Conservation (phyloP, 1,140 invertebrate species). For the Drosophila pseudoobscura region DNA sequence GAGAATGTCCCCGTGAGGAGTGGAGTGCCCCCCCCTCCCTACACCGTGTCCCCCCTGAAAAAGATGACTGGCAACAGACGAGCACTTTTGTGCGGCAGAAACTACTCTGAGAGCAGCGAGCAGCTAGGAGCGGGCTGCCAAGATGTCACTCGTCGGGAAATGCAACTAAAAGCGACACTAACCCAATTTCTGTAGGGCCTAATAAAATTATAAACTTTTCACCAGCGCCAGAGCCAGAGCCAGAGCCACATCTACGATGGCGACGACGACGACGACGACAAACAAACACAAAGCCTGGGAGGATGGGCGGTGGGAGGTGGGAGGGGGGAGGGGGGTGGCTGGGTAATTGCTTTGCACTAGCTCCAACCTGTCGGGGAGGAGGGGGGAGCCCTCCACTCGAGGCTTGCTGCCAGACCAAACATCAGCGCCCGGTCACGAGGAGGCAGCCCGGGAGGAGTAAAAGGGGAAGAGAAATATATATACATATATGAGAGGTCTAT, state of each 20-base stretch:
- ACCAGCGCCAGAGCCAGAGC: slow-evolving; percentile 18
- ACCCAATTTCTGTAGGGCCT: slow-evolving; percentile 72
- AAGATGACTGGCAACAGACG: slow-evolving; percentile 41
- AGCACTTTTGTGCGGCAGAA: slow-evolving; percentile 9
- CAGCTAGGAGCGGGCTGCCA: slow-evolving; percentile 25
- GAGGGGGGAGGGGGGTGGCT: slow-evolving; percentile 1
- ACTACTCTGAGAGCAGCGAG: slow-evolving; percentile 37
- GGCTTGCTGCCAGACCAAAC: slow-evolving; percentile 23
- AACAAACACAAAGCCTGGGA: slow-evolving; percentile 27
- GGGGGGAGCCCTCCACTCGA: slow-evolving; percentile 12
- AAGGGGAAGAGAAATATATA: not conserved
- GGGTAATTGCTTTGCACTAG: slow-evolving; percentile 52
- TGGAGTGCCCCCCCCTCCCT: too few species aligned
- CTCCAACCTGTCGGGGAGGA: not conserved
- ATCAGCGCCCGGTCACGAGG: slow-evolving; percentile 42
- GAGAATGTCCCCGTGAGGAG: slow-evolving; percentile 1
- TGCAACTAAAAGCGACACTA: slow-evolving; percentile 66
- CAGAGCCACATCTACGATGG: too few species aligned
- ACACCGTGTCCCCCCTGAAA: not conserved
- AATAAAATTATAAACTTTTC: slow-evolving; percentile 77
- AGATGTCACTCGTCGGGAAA: slow-evolving; percentile 56
- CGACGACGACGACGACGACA: slow-evolving; percentile 6
- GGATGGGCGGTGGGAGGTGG: not conserved
- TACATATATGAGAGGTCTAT: slow-evolving; percentile 7
- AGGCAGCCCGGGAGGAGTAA: slow-evolving; percentile 14